Evolutionary conservation across 2,888 invertebrate species (phyloP).

Genomic region (Leucoptera coffeella): DNA sequence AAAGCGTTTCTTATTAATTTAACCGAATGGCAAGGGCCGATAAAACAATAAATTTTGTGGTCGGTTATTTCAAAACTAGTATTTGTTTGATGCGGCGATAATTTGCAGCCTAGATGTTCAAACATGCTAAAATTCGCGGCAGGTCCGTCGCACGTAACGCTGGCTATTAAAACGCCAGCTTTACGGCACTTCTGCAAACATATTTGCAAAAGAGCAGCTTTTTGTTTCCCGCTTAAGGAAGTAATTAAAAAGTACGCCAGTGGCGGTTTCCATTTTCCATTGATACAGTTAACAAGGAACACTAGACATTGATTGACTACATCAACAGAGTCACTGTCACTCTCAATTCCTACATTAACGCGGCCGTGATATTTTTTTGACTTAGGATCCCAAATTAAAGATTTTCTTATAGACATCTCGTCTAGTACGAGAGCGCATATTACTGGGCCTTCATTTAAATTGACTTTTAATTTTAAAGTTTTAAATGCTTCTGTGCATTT

Average conservation of each 20-base stretch:
- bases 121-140: conserved; percentile 4
- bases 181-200: conserved; percentile 9
- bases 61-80: background rate
- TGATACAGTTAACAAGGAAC: conserved; percentile 5
- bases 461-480: conserved; percentile 1
- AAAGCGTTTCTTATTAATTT: conserved; percentile 6
- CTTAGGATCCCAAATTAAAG: conserved; percentile 3
- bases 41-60: conserved; percentile 4
- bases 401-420: conserved; percentile 2
- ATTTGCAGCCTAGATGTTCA: conserved; percentile 8
- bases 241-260: conserved; percentile 12
- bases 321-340: conserved; percentile 1
- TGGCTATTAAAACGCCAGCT: conserved; percentile 8
- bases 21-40: conserved; percentile 6
- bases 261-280: conserved; percentile 12
- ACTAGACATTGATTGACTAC: conserved; percentile 2
- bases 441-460: background rate
- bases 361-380: conserved; percentile 2
- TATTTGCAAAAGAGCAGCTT: conserved; percentile 7
- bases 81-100: background rate
- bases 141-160: conserved; percentile 8
- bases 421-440: background rate
- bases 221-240: conserved; percentile 9
- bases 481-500: conserved; percentile 3
- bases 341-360: background rate